Base-by-base conservation (phyloP, 2,888 invertebrate species). In the Invenusta paracnida region DNA sequence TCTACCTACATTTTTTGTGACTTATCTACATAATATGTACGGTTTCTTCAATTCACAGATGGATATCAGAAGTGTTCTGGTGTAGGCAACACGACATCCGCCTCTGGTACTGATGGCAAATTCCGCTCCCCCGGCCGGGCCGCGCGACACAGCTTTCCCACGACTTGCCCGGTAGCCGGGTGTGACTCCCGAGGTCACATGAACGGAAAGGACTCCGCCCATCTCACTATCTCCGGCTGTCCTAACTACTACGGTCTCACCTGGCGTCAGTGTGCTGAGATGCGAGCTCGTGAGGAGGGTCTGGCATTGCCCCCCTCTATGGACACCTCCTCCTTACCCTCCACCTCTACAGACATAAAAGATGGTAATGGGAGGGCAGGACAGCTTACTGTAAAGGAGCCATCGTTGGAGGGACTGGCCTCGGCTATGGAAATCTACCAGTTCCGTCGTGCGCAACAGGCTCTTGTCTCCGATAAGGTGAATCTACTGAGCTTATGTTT, bases 211-310 rank as follows among this genome's bases (percentile, higher is more conserved):
- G 85, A 29, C 17, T 17, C 85, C 27, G 89, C 89, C n/a, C 98
- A 98, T 92, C 96, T 96, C 91, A 95, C 96, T 0, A 93, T 95
- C 87, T 95, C 96, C 91, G 96, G 96, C 28, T 98, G 98, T 90
- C 97, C 97, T 0, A 90, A 94, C 85, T 98, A 95, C 92, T 97
- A 97, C 92, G 96, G 97, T 91, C 94, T 94, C 88, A 94, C 94
- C 5, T 93, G 94, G 29, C 94, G 94, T 83, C 94, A 94, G 89
- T 95, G 95, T 90, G 92, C 92, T 91, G 93, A 93, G 91, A 87
- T 85, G 85, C 85, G 85, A 1, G 31, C 27, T 23, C 25, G 85
- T 1, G 85, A 85, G 31, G 83, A 85, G 29, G 85, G 85, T 0
- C 30, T 23, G 30, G 27, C 25, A 5, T 30, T 30, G n/a, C 2